Percentiles rank a stretch among this genome's conserved stretches.
Evolutionary conservation across 1,140 invertebrate species (phyloP).

Genomic region (Theocolax elegans): DNA sequence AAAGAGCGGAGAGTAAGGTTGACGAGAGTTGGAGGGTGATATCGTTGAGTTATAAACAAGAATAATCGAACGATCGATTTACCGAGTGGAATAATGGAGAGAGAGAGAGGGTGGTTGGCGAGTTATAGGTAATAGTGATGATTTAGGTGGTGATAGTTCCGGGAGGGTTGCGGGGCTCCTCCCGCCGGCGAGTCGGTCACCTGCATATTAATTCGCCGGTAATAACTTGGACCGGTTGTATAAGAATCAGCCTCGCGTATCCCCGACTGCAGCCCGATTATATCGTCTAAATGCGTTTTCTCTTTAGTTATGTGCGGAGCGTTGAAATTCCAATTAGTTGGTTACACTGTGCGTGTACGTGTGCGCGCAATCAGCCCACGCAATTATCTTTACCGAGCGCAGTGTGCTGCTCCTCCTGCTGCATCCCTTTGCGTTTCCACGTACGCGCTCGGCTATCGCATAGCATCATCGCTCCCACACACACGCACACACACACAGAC

Average conservation of each 20-base stretch:
- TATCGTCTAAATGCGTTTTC: constrained; percentile 14
- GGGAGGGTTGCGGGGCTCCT: too few relatives aligned
- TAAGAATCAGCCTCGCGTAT: neutral
- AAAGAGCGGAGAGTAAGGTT: too few relatives aligned
- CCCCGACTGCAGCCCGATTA: neutral
- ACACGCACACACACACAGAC: neutral
- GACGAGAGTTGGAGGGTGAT: too few relatives aligned
- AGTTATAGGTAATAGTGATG: too few relatives aligned
- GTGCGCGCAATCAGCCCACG: constrained; percentile 25
- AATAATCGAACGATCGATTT: too few relatives aligned
- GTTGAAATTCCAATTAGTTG: constrained; percentile 31
- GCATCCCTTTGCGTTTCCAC: neutral
- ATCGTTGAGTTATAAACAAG: too few relatives aligned
- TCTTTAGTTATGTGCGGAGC: constrained; percentile 9
- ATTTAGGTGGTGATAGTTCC: too few relatives aligned
- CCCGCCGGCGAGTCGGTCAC: neutral
- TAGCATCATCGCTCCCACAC: neutral
- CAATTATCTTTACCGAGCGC: constrained; percentile 28
- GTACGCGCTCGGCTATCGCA: neutral
- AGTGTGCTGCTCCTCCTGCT: too few relatives aligned
- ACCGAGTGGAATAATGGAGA: too few relatives aligned
- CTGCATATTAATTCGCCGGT: constrained; percentile 4
- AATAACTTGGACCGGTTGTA: neutral
- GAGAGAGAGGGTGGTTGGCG: too few relatives aligned
- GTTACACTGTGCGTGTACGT: constrained; percentile 14